phyloP scores from a whole-genome alignment of 2,888 invertebrate species.

The Limnephilus auricula region DNA sequence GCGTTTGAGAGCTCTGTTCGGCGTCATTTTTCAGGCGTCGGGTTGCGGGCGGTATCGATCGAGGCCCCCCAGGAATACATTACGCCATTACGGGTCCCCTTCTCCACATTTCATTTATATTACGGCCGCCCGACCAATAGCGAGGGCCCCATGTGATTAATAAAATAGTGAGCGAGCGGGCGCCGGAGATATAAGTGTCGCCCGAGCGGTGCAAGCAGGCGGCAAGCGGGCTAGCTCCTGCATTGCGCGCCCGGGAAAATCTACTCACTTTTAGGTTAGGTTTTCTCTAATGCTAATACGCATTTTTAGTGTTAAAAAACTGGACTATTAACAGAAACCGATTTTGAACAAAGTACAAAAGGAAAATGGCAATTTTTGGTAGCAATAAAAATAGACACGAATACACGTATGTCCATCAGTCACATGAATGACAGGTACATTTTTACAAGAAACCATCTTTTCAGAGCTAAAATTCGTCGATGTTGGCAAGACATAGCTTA shows the following conservation, averaged over 20 bases:
- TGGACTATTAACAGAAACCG: not conserved
- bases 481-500: no score
- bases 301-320: not conserved
- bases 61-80: slow-evolving; percentile 62
- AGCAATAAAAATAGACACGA: no score
- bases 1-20: not conserved
- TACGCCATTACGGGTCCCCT: slow-evolving; percentile 62
- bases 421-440: not conserved
- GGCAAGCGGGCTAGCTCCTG: not conserved
- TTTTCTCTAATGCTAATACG: not conserved
- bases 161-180: slow-evolving; percentile 64
- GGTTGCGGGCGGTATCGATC: slow-evolving; percentile 60
- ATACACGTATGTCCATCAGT: no score
- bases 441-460: not conserved
- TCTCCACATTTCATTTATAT: slow-evolving; percentile 65
- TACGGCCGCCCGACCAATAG: slow-evolving; percentile 66
- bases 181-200: slow-evolving; percentile 56
- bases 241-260: not conserved
- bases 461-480: no score
- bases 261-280: not conserved
- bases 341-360: not conserved
- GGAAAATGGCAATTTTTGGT: not conserved
- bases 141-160: slow-evolving; percentile 65
- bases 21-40: slow-evolving; percentile 33
- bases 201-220: slow-evolving; percentile 31